A percentile compares a stretch with the other conserved stretches of the same genome.
phyloP scores from a whole-genome alignment of 2,113 vertebrate species.

The Pterophyllum scalare region DNA sequence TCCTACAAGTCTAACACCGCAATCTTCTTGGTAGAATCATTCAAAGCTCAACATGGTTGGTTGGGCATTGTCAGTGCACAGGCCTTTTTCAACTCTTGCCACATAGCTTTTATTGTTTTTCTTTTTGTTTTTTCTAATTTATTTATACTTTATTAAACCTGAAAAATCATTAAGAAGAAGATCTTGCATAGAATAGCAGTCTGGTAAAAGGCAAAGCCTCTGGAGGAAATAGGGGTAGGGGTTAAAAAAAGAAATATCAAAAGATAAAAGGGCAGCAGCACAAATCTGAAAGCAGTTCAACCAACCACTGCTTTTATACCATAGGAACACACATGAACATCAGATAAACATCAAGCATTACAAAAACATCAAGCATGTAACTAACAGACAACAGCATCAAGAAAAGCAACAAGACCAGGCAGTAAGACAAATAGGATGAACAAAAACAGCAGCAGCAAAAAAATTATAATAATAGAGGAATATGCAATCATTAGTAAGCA shows the following conservation, averaged over 20 bases:
- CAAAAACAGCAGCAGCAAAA: background rate
- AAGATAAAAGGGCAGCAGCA: background rate
- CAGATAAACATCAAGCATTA: background rate
- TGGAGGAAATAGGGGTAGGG: no score
- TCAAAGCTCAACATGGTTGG: no score
- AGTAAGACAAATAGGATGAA: fast-evolving
- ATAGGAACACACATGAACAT: background rate
- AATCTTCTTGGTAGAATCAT: no score
- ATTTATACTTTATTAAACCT: no score
- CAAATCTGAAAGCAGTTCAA: background rate
- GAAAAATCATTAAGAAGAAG: no score
- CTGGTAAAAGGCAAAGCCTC: no score
- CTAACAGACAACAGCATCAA: background rate
- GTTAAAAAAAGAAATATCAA: background rate
- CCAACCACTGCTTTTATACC: background rate
- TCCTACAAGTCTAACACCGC: no score
- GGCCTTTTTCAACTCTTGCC: no score
- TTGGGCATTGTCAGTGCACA: no score
- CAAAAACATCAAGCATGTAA: background rate
- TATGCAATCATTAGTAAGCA: background rate
- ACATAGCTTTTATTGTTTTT: no score
- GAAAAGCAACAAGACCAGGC: background rate
- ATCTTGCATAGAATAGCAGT: no score
- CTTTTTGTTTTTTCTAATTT: no score
- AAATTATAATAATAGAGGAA: background rate